Conservation (phyloP, 1,140 invertebrate genomes). For the Lordiphosa stackelbergi region DNA sequence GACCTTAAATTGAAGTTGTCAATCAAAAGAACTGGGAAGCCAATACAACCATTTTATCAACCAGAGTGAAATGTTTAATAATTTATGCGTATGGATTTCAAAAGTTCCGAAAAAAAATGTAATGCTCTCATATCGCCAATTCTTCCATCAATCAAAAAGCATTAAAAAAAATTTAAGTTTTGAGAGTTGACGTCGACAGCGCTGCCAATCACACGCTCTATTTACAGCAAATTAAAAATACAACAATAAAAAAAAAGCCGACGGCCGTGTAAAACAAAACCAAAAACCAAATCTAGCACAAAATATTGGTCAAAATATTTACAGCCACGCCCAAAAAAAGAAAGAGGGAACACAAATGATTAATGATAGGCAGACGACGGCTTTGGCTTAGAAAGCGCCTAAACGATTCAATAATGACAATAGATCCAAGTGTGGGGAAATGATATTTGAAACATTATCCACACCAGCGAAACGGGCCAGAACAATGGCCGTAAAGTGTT, state of each 20-base stretch:
- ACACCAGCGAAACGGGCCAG: constrained; percentile 22
- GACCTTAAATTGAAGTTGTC: constrained; percentile 36
- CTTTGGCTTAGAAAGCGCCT: constrained; percentile 43
- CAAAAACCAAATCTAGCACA: constrained; percentile 31
- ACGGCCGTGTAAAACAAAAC: constrained; percentile 48
- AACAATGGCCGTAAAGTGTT: constrained; percentile 20
- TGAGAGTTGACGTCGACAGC: constrained; percentile 10
- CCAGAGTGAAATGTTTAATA: constrained; percentile 7
- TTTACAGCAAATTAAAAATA: constrained; percentile 69
- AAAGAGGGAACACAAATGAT: constrained; percentile 38
- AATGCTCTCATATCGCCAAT: constrained; percentile 30
- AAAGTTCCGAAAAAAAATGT: constrained; percentile 25
- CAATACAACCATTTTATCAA: constrained; percentile 31
- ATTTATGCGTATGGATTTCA: constrained; percentile 4
- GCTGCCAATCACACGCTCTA: constrained; percentile 71
- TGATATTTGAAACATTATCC: constrained; percentile 46
- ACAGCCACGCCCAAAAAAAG: constrained; percentile 38
- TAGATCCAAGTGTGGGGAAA: constrained; percentile 20
- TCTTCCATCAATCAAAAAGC: constrained; percentile 64
- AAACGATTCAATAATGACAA: constrained; percentile 47
- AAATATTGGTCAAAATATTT: constrained; percentile 75
- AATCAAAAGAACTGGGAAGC: constrained; percentile 27
- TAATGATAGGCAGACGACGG: constrained; percentile 41
- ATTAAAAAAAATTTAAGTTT: constrained; percentile 44
- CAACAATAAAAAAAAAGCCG: constrained; percentile 46